Base-by-base conservation (phyloP, 2,113 vertebrate genomes). In the Eclectus roratus region DNA sequence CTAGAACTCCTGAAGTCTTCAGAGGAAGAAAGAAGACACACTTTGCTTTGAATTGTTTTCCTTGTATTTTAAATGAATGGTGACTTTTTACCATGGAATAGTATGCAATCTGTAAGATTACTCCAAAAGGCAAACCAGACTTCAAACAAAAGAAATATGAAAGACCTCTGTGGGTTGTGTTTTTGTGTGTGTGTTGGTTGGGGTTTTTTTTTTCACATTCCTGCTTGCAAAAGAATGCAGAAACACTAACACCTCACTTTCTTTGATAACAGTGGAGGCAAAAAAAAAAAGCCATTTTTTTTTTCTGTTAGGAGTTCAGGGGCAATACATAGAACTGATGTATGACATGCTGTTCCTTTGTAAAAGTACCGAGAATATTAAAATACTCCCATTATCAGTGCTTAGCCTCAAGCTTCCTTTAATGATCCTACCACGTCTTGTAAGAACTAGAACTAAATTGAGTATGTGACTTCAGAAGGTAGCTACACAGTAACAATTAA, bases 391-490 rank as follows among this genome's bases (percentile, higher is more conserved):
- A 96, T 97, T 97, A 97, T 95, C 91, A 95, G 76, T 97, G 92
- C 93, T 97, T 98, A 97, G 96, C 97, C 97, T 96, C 93, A 91
- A 98, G 97, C 97, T 97, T 97, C 65, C 85, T 97, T 97, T 98
- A 98, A 98, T 98, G 97, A 97, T 97, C 92, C 77, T 95, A 89
- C 91, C 80, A 94, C 80, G 89, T 98, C 94, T 97, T 97, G 77
- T 90, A 97, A 97, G 95, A 97, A 95, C 83, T 93, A 95, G 80
- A 78, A 96, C 81, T 97, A 97, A 97, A 97, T 97, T 85, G 76
- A 97, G 89, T 97, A 84, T 97, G 53, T 95, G 80, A 97, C 89
- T 97, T 98, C 91, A 98, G 96, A 96, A 96, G 73, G 87, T 96
- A 94, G 85, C 95, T 97, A 88, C 88, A 95, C 13, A n/a, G 94